Base-by-base conservation (phyloP, 2,797 vertebrate genomes). In the Rhinichthys osculus region DNA sequence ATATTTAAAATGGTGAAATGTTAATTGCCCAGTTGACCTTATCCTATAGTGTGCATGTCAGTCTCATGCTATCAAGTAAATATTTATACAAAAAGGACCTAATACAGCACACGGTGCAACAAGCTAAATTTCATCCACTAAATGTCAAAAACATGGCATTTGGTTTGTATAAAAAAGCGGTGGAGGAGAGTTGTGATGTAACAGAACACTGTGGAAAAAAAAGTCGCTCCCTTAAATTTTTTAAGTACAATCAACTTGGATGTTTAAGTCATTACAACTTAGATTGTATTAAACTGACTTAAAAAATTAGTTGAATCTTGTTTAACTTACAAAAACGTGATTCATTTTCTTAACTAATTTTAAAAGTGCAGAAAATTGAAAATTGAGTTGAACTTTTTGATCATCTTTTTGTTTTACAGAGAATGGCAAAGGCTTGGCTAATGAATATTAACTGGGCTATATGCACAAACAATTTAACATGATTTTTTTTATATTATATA, bases 21-120 rank as follows among this genome's bases (percentile, higher is more conserved):
- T 87, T 89, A 81, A 89, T 77, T 87, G 89, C 82, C 81, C 78
- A 38, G 81, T 82, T 90, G 87, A 89, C 88, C 88, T 89, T 88
- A 80, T 70, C 44, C 64, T 83, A 9, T 59, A 84, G 47, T 72
- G 40, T 40, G 47, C 47, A 72, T 78, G 66, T 42, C 57, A 78
- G 16, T 27, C 11, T 78, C 52, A 17, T 78, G 23, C 54, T 7
- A 78, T 16, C 52, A 40, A 78, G 74, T 62, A 62, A 62, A 78
- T 42, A 62, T 62, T 78, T 62, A 62, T 77, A 38, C n/a, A 78
- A 40, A 78, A 62, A 16, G 2, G 8, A 38, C 13, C 7, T 1
- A 6, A 54, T 38, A 38, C 11, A n/a, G 13, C 33, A 78, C 33
- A 78, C 0, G 33, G 44, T 40, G 3, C 21, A 38, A 38, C 27